Conservation (phyloP, 2,797 vertebrate genomes). For the Lutjanus campechanus region DNA sequence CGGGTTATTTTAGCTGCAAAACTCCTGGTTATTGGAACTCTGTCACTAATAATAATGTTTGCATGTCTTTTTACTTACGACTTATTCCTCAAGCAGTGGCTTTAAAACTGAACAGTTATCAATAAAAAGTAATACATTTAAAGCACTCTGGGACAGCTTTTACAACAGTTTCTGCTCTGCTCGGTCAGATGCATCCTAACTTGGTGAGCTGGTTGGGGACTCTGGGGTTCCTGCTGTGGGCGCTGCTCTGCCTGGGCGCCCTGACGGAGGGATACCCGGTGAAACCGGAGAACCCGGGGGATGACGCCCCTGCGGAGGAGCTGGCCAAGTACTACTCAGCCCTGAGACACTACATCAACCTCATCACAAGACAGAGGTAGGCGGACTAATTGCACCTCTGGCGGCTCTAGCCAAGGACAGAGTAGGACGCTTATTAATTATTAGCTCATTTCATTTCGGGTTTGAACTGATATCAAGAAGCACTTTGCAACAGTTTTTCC, state of each 20-base stretch:
- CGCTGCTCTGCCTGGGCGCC: conserved; percentile 92
- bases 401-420: neutral
- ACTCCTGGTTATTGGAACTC: neutral
- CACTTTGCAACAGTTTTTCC: neutral
- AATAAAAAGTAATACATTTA: neutral
- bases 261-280: conserved; percentile 95
- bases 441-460: neutral
- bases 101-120: neutral
- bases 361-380: conserved; percentile 98
- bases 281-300: conserved; percentile 96
- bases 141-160: neutral
- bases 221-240: conserved; percentile 90
- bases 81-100: neutral
- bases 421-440: neutral
- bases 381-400: conserved; percentile 26
- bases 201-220: conserved; percentile 89
- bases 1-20: neutral
- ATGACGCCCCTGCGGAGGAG: conserved; percentile 95
- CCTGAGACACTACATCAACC: conserved; percentile 98
- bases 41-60: neutral
- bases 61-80: neutral
- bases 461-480: neutral
- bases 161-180: neutral
- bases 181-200: conserved; percentile 91
- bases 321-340: conserved; percentile 98